These are phyloP conservation scores for Loriculus beryllinus DNA, from an alignment of 2,797 vertebrate species.

Conservation along the genomic window DNA sequence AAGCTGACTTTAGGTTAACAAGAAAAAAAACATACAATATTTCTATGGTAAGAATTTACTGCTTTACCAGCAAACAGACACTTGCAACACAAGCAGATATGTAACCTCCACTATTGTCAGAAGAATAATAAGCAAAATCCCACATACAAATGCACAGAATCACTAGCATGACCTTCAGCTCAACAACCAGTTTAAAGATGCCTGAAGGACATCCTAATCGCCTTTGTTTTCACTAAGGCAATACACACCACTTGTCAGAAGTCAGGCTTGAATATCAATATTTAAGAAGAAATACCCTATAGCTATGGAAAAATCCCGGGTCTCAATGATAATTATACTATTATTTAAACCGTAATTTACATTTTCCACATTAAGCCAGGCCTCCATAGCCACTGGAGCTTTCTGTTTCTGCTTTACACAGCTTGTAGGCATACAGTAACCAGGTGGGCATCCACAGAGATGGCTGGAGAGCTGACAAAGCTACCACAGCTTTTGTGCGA, in stretches of 20 bases:
- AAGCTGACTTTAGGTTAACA: background rate
- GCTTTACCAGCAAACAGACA: background rate
- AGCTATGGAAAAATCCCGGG: background rate
- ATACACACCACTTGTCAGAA: background rate
- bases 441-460: background rate
- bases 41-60: background rate
- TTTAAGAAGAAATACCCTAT: background rate
- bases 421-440: background rate
- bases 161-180: background rate
- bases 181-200: background rate
- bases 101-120: rapidly evolving
- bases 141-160: background rate
- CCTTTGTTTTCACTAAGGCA: background rate
- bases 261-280: background rate
- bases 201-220: background rate
- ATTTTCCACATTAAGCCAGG: background rate
- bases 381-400: background rate
- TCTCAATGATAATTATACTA: background rate
- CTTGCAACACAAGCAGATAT: background rate
- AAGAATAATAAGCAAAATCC: background rate
- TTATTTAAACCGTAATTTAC: background rate
- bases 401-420: background rate
- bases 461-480: background rate
- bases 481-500: background rate
- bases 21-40: background rate